These are phyloP conservation scores for Tinamus major DNA, from an alignment of 2,797 vertebrate species.

Conservation along the genomic window DNA sequence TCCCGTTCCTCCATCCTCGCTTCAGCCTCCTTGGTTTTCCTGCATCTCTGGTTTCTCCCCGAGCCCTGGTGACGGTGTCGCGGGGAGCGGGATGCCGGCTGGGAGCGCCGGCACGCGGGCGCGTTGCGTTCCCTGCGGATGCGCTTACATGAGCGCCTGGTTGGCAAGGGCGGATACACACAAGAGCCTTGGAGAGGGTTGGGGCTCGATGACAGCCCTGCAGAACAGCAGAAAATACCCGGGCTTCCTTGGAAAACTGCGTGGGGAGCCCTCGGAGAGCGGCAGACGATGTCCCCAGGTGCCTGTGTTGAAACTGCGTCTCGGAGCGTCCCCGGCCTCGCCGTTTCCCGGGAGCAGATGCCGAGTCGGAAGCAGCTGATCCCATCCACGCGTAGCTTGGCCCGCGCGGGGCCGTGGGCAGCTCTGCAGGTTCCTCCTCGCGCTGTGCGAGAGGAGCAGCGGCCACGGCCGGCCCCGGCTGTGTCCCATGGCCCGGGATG, in stretches of 20 bases:
- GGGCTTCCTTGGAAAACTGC: not conserved
- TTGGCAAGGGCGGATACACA: accelerated
- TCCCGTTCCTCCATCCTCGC: not conserved
- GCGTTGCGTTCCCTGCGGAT: no score
- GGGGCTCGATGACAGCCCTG: not conserved
- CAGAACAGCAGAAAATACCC: not conserved
- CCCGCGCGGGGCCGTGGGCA: no score
- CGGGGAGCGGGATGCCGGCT: not conserved
- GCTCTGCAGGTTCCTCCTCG: not conserved
- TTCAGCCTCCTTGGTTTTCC: not conserved
- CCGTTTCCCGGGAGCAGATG: not conserved
- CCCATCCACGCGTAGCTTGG: not conserved
- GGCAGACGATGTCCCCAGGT: not conserved
- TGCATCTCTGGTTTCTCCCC: not conserved
- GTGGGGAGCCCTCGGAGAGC: not conserved
- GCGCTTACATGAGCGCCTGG: not conserved
- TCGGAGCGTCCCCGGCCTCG: not conserved
- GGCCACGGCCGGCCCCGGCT: no score
- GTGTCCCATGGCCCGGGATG: no score
- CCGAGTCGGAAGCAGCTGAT: not conserved
- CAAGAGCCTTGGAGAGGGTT: not conserved
- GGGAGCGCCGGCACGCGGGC: not conserved
- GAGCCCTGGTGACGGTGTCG: not conserved
- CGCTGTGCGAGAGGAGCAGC: not conserved
- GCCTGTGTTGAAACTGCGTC: not conserved